phyloP scores from a whole-genome alignment of 2,113 vertebrate species.

The Chaetura pelagica region DNA sequence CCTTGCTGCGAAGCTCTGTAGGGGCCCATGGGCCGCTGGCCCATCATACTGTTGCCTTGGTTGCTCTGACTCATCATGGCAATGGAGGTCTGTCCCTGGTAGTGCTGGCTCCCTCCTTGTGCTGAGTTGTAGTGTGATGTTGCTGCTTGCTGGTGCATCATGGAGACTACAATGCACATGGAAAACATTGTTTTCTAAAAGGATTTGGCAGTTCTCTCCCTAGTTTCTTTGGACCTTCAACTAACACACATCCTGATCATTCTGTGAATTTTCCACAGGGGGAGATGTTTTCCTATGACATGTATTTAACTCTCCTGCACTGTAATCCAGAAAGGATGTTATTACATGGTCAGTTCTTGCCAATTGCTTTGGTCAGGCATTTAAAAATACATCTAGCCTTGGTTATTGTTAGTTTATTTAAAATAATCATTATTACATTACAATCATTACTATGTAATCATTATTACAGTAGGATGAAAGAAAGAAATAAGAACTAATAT shows the following conservation, averaged over 20 bases:
- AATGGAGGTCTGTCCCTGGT: conserved; percentile 91
- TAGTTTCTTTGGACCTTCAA: not conserved
- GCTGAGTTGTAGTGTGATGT: conserved; percentile 89
- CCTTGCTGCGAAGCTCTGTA: conserved; percentile 95
- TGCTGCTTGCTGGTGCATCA: conserved; percentile 96
- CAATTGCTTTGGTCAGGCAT: not conserved
- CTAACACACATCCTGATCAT: not conserved
- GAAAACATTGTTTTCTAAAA: conserved; percentile 13
- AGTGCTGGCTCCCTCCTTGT: conserved; percentile 88
- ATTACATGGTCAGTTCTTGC: not conserved
- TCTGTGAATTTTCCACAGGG: conserved; percentile 34
- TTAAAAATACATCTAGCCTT: not conserved
- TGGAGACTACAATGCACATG: conserved; percentile 80
- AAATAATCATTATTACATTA: not conserved
- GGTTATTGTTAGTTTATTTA: not conserved
- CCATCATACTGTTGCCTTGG: conserved; percentile 90
- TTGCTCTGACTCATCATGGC: conserved; percentile 93
- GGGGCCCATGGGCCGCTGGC: conserved; percentile 90
- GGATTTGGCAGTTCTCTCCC: not conserved
- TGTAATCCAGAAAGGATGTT: not conserved
- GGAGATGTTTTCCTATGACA: conserved; percentile 10
- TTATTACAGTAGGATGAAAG: not conserved
- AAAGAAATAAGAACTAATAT: not conserved
- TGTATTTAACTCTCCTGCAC: not conserved
- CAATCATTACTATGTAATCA: too few relatives aligned